A percentile compares a stretch with the other conserved stretches of the same genome.
phyloP scores from a whole-genome alignment of 2,113 vertebrate species.

The Gymnocephalus cernua region DNA sequence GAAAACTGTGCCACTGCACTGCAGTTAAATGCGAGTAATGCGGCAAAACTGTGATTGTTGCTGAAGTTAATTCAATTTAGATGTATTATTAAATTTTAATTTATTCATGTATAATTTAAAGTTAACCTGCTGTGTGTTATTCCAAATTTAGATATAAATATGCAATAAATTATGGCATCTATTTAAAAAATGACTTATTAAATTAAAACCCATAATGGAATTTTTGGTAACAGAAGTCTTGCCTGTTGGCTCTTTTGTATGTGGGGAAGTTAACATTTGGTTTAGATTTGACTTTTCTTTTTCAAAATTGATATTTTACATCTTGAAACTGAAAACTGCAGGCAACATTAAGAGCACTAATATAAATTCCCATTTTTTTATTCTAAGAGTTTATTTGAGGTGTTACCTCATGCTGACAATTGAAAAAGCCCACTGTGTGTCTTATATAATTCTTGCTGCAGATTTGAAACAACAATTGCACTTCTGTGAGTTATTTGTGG shows the following conservation, averaged over 20 bases:
- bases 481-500: conserved; percentile 10
- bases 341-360: not conserved
- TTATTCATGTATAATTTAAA: not conserved
- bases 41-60: conserved; percentile 15
- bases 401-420: not conserved
- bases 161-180: not conserved
- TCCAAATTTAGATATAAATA: not conserved
- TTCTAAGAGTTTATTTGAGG: not conserved
- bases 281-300: not conserved
- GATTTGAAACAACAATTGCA: conserved; percentile 25
- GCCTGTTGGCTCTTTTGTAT: not conserved
- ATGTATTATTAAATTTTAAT: not conserved
- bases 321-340: not conserved
- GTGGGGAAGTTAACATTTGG: not conserved
- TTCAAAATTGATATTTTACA: not conserved
- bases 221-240: not conserved
- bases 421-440: not conserved
- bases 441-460: not conserved
- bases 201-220: not conserved
- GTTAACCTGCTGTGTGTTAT: not conserved
- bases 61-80: not conserved
- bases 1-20: conserved; percentile 29
- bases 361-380: not conserved
- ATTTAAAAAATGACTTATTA: not conserved
- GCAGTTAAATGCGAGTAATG: conserved; percentile 4